These are phyloP conservation scores for Montipora sp. DNA, from an alignment of 64 coral and sea anemone genomes.

Conservation along the genomic window DNA sequence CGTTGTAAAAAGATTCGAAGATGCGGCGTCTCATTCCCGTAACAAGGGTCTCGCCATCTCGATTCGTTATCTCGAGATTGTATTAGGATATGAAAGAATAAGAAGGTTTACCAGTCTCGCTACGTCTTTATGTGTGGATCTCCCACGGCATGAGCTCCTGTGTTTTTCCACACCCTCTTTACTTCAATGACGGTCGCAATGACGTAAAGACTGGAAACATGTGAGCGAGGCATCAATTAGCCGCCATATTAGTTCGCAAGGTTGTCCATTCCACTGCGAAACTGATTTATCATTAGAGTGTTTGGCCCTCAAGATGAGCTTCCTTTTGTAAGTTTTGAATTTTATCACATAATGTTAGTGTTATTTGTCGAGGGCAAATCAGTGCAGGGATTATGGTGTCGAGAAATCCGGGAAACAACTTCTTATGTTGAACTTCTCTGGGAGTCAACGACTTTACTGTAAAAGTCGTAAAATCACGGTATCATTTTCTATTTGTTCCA, in stretches of 20 bases:
- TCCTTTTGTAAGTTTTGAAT: conserved; percentile 73
- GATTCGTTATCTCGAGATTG: too few relatives aligned
- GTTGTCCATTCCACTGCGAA: too few relatives aligned
- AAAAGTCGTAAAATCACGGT: conserved; percentile 9
- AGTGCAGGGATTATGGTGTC: too few relatives aligned
- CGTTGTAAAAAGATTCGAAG: not conserved
- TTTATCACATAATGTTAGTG: not conserved
- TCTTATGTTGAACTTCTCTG: conserved; percentile 12
- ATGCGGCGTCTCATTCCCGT: too few relatives aligned
- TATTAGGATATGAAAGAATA: too few relatives aligned
- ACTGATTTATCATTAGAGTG: not conserved
- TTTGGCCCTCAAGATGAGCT: conserved; percentile 68
- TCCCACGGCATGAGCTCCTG: not conserved
- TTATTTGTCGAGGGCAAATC: not conserved
- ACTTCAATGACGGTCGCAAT: not conserved
- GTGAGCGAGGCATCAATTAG: conserved; percentile 23
- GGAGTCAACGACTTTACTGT: not conserved
- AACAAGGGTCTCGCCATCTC: too few relatives aligned
- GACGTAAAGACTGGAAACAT: conserved; percentile 34
- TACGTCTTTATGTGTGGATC: not conserved
- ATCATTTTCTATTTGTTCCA: conserved; percentile 60
- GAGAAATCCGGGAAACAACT: conserved; percentile 1
- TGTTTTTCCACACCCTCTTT: not conserved
- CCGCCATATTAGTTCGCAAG: conserved; percentile 25
- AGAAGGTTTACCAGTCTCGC: not conserved